Base-by-base conservation (phyloP, 2,113 vertebrate species). In the Oreamnos americanus region DNA sequence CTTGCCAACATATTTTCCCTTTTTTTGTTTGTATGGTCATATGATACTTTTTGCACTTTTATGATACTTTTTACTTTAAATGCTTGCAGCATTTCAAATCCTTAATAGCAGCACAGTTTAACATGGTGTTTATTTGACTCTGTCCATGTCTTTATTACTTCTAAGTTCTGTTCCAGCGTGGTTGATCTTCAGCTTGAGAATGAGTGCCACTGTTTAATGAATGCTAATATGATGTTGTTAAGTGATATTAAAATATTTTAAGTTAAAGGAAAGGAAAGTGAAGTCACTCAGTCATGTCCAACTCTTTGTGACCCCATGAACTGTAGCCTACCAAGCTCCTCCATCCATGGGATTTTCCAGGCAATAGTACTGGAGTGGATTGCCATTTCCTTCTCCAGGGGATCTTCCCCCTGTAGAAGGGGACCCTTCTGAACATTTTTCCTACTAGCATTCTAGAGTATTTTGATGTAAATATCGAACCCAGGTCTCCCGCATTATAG, bases 161-260 rank as follows among this genome's bases (percentile, higher is more conserved):
- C 83, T 83, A 60, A 58, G 3, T 45, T 90, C 25, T 57, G 28
- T 93, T 96, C 76, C 51, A 43, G 51, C 67, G 14, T 79, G 49
- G 78, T 55, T 83, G n/a, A 51, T 92, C 92, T 85, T 96, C 33
- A 88, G 6, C 55, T 83, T 87, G 64, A 91, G 36, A 82, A 58
- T 55, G 86, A 49, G 5, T 85, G 28, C 60, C 26, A n/a, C 53
- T 26, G 51, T 55, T 90, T 84, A 94, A 39, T 95, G 45, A 90
- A 62, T 94, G 74, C 36, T 71, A 30, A 43, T 81, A 87, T 90
- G 51, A 82, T 10, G 45, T 55, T 84, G 26, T 82, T 95, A 57
- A 36, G 33, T 84, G n/a, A 91, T 87, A 94, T 74, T 53, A 94
- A 90, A 96, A 57, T 81, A 95, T 36, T 86, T 96, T 53, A 91